Conservation (phyloP, 2,797 vertebrate species). For the Anguilla marmorata region DNA sequence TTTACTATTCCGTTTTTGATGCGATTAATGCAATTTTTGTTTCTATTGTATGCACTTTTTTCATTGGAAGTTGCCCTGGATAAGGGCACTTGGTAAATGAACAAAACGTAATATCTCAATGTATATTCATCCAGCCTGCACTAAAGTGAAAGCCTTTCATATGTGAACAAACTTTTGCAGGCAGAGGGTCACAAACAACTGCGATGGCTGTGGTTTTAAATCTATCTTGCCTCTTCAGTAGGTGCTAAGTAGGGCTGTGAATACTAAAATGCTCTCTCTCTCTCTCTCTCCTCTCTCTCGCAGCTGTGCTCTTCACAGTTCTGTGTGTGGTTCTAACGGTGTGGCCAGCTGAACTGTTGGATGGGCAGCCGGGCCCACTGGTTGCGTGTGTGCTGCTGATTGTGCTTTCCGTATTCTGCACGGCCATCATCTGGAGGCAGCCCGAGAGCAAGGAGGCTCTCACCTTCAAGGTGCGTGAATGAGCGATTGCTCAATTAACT, state of each 20-base stretch:
- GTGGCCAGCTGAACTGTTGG: constrained; percentile 52
- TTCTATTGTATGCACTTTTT: no score
- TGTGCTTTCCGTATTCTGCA: constrained; percentile 62
- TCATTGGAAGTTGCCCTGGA: no score
- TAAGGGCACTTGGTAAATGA: no score
- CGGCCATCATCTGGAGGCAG: constrained; percentile 84
- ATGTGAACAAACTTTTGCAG: neutral
- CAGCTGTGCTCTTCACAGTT: constrained; percentile 76
- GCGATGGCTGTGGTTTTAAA: neutral
- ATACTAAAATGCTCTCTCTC: neutral
- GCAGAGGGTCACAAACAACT: neutral
- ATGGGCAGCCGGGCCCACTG: constrained; percentile 45
- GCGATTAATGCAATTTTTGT: no score
- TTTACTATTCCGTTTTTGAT: no score
- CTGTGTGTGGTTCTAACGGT: constrained; percentile 80
- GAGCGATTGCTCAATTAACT: neutral
- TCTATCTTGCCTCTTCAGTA: neutral
- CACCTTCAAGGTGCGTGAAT: constrained; percentile 86
- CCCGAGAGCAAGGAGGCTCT: constrained; percentile 80
- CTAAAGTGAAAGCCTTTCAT: neutral
- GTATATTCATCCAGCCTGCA: neutral
- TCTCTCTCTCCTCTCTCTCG: constrained; percentile 29
- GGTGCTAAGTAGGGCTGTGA: neutral
- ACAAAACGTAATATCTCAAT: neutral
- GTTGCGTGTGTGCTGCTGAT: constrained; percentile 65